Evolutionary conservation across 2,113 vertebrate species (phyloP), one percentile per base, ranked within the genome.

Genomic region (Casuarius casuarius): DNA sequence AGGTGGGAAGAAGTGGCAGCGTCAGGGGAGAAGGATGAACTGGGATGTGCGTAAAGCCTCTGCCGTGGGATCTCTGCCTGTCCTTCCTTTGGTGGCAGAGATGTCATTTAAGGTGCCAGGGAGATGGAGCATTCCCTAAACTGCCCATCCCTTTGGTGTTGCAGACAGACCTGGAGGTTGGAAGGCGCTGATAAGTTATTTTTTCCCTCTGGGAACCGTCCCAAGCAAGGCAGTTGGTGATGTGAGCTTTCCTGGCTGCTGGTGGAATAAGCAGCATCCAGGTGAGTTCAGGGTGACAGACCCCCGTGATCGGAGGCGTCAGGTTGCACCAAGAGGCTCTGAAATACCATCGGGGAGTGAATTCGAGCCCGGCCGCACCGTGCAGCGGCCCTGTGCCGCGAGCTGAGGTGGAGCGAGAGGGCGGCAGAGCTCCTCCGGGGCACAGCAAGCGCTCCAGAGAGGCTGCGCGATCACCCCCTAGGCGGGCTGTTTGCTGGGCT

Each of bases 381-480:
- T 14, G 51, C 31, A 59, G 56, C 56, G 0, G 10, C 17, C 26
- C 21, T 38, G 59, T 29, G 51, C 38, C 8, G 38, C 38, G 38
- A 38, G 38, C 38, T 38, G 7, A 42, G 28, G 75, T 26, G 58
- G 66, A 38, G 46, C 9, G 52, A 22, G n/a, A 0, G 20, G 44
- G 48, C 48, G 89, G 82, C 58, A 63, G 56, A 2, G 44, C 13
- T 73, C 54, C 81, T 23, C 29, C 5, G 12, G 42, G 3, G 18
- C 38, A 8, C 14, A 52, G 62, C 16, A 56, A 21, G 25, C 44
- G 12, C 35, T 13, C 8, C 58, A 59, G 74, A 12, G 19, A 29
- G 4, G 7, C 22, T 23, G 29, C 14, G 46, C 1, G 0, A 33
- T 15, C n/a, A 1, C 66, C n/a, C 25, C 44, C 52, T 42, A 0